Percentiles rank a stretch among this genome's conserved stretches.
Conservation (phyloP, 2,113 vertebrate genomes). For the Prunella fulvescens region DNA sequence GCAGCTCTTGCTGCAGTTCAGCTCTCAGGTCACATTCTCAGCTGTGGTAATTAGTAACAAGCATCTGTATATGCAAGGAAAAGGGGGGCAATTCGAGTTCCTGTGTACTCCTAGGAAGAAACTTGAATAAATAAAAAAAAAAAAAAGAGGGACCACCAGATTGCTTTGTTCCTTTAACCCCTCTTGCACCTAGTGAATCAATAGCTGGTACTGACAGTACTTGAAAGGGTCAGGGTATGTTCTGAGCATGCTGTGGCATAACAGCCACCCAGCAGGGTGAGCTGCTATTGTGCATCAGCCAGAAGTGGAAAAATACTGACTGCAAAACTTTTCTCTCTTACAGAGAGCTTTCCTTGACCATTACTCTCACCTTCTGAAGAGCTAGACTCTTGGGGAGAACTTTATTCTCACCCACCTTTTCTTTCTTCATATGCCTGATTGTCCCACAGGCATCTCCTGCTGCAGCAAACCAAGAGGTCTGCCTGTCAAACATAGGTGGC, state of each 20-base stretch:
- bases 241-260: background rate
- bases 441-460: background rate
- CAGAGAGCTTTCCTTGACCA: background rate
- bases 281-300: background rate
- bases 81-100: background rate
- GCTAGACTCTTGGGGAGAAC: fast-evolving
- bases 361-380: background rate
- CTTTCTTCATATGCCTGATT: background rate
- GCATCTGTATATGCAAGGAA: background rate
- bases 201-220: background rate
- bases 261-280: background rate
- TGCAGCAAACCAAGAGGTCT: background rate
- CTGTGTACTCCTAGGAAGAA: background rate
- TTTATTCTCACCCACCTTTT: background rate
- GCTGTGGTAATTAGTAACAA: background rate
- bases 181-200: background rate
- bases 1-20: background rate
- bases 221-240: background rate
- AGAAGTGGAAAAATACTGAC: background rate
- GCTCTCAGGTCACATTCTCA: background rate
- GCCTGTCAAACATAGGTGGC: background rate
- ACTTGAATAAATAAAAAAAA: background rate
- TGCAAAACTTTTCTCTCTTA: background rate
- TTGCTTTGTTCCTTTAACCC: background rate
- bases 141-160: background rate